A percentile compares a stretch with the other conserved stretches of the same genome.
Conservation (phyloP, 2,113 vertebrate genomes). For the Dromiciops gliroides region DNA sequence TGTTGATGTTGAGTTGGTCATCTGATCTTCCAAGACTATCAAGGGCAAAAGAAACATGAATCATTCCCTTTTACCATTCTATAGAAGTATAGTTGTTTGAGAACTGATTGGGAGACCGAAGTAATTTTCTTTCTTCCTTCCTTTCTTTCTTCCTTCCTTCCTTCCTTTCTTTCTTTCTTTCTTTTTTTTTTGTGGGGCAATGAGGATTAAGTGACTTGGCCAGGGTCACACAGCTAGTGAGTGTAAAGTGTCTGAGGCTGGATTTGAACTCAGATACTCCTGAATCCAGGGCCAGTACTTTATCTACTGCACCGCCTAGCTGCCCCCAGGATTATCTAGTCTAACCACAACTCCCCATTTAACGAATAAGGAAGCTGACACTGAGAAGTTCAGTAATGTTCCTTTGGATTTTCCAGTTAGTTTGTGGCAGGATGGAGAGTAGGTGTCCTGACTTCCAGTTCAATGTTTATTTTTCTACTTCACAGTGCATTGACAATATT, state of each 20-base stretch:
- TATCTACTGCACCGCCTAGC: too few species aligned
- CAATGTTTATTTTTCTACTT: not conserved
- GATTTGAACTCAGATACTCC: too few species aligned
- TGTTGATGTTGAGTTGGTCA: too few species aligned
- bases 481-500: constrained; percentile 8
- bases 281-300: too few species aligned
- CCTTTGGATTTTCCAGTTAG: not conserved
- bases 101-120: not conserved
- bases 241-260: too few species aligned
- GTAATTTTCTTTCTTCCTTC: too few species aligned
- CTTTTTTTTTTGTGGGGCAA: too few species aligned
- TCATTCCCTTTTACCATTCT: not conserved
- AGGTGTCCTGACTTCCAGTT: not conserved
- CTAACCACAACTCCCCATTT: not conserved
- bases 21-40: not conserved
- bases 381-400: not conserved
- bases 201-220: too few species aligned
- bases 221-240: too few species aligned
- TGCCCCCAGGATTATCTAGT: not conserved
- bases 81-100: not conserved
- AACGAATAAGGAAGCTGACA: not conserved
- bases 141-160: too few species aligned
- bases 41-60: not conserved
- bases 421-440: not conserved
- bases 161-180: too few species aligned